phyloP scores from a whole-genome alignment of 2,113 vertebrate genomes.

The Nymphicus hollandicus region DNA sequence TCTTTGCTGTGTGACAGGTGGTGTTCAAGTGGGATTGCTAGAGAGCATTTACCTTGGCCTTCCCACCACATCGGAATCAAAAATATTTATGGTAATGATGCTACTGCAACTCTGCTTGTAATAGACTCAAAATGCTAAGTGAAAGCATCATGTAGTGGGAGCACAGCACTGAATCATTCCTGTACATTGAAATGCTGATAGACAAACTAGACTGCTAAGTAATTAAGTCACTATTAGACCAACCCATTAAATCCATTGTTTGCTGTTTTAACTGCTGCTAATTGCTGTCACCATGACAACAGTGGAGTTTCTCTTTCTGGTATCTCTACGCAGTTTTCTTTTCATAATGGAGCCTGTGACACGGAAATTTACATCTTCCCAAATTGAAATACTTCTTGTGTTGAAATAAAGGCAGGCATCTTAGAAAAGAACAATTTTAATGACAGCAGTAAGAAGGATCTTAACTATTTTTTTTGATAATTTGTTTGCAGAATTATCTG shows the following conservation, averaged over 20 bases:
- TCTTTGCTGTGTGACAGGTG: background rate
- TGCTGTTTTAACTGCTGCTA: conserved; percentile 63
- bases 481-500: background rate
- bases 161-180: conserved; percentile 16
- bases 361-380: background rate
- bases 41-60: conserved; percentile 22
- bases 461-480: background rate
- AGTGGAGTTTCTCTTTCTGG: conserved; percentile 18
- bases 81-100: conserved; percentile 29
- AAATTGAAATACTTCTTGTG: background rate
- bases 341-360: background rate
- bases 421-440: background rate
- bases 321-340: conserved; percentile 28
- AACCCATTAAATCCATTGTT: conserved; percentile 60
- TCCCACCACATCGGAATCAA: background rate
- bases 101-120: conserved; percentile 34
- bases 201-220: conserved; percentile 38
- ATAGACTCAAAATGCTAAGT: conserved; percentile 15
- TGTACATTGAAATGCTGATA: conserved; percentile 31
- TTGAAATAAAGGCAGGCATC: background rate
- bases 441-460: background rate
- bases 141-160: background rate
- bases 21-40: conserved; percentile 2
- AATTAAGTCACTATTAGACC: conserved; percentile 62
- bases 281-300: conserved; percentile 72